phyloP scores from a whole-genome alignment of 2,113 vertebrate genomes.

The Brachionichthys hirsutus region DNA sequence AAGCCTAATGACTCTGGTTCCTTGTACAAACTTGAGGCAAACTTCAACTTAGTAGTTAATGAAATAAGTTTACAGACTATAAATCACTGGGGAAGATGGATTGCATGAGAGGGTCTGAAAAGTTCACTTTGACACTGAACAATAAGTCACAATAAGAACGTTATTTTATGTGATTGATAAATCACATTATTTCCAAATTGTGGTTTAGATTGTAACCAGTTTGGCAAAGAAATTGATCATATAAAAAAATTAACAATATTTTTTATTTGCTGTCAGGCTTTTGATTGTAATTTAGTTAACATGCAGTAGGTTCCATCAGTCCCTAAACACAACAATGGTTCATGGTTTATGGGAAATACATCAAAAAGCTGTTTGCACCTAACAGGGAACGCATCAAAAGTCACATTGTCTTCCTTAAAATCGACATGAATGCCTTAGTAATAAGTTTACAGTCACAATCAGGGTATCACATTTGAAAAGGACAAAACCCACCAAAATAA shows the following conservation, averaged over 20 bases:
- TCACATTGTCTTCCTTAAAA: slow-evolving; percentile 27
- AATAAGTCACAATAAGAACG: slow-evolving; percentile 49
- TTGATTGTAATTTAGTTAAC: slow-evolving; percentile 40
- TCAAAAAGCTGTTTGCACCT: slow-evolving; percentile 32
- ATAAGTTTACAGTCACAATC: slow-evolving; percentile 43
- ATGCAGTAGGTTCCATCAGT: slow-evolving; percentile 46
- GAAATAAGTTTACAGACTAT: slow-evolving; percentile 53
- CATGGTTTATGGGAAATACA: slow-evolving; percentile 19
- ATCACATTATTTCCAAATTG: background rate
- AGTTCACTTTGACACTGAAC: slow-evolving; percentile 46
- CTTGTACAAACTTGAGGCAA: slow-evolving; percentile 52
- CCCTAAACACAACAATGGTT: slow-evolving; percentile 35
- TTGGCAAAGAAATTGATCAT: slow-evolving; percentile 31
- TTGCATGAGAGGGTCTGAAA: slow-evolving; percentile 44
- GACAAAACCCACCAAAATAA: slow-evolving; percentile 8
- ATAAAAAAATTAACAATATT: slow-evolving; percentile 14
- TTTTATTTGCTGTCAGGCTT: slow-evolving; percentile 38
- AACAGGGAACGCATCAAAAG: slow-evolving; percentile 51
- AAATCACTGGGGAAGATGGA: slow-evolving; percentile 47
- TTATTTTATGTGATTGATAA: too few species aligned
- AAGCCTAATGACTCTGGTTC: slow-evolving; percentile 37
- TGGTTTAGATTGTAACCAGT: slow-evolving; percentile 8
- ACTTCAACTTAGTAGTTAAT: slow-evolving; percentile 55
- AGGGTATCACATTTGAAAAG: slow-evolving; percentile 43
- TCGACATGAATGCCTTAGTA: slow-evolving; percentile 47